Base-by-base conservation (phyloP, 2,797 vertebrate species). In the Botia almorhae region DNA sequence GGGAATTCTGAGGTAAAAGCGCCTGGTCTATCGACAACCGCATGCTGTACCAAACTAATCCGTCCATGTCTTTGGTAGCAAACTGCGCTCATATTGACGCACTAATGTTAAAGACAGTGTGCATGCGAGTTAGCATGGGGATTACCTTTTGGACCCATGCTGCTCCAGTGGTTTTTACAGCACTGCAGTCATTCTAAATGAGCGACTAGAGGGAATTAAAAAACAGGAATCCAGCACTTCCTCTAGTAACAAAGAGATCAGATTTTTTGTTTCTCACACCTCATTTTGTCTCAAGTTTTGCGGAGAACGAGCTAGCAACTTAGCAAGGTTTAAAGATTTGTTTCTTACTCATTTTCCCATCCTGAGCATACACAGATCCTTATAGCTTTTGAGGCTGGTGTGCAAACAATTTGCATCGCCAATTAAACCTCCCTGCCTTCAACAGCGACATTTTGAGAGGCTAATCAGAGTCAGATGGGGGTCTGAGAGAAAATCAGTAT, bases 1-100 rank as follows among this genome's bases (percentile, higher is more conserved):
- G 89, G 90, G 90, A 87, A 78, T 86, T 77, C 87, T 78, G 90
- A 85, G 89, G 88, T 86, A 73, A 74, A 80, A 67, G 50, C 39
- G 17, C 2, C n/a, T 68, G 63, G 39, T 67, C 46, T 74, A 74
- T 80, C 26, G 78, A 80, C 70, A 67, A 13, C 23, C n/a, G 16
- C 3, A 2, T 58, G 63, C 26, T 60, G 51, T 36, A 74, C 23
- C 64, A 48, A 46, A 67, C 70, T 33, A 58, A 68, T 69, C 63
- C 76, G n/a, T 56, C 23, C 21, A 46, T 55, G 64, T 73, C 55
- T 74, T 43, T 11, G 46, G 29, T 1, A 83, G 81, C 86, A 88
- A 83, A 89, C 89, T 84, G 80, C 86, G 89, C 82, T 85, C 85
- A 84, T 83, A 88, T 89, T 88, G 90, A 92, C 88, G 87, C 71